phyloP scores from a whole-genome alignment of 1,140 invertebrate species.

The Sipha flava region DNA sequence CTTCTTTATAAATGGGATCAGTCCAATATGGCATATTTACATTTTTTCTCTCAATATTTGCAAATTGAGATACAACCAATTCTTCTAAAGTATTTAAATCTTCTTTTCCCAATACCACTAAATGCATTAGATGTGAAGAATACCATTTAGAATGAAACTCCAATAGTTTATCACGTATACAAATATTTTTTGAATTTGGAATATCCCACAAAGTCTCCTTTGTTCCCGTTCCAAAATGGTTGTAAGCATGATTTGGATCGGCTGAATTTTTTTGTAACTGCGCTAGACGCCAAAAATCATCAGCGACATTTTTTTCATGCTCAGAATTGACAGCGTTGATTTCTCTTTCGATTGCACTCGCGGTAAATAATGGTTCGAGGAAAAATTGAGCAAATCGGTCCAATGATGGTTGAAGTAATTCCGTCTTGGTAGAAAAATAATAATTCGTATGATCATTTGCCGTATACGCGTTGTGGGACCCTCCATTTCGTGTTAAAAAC shows the following conservation, averaged over 20 bases:
- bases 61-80: slow-evolving; percentile 70
- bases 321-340: slow-evolving; percentile 93
- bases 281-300: slow-evolving; percentile 76
- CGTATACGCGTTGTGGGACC: slow-evolving; percentile 81
- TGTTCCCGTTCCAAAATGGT: slow-evolving; percentile 87
- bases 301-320: slow-evolving; percentile 86
- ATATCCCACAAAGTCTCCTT: slow-evolving; percentile 69
- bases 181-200: slow-evolving; percentile 70
- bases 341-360: slow-evolving; percentile 80
- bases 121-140: slow-evolving; percentile 86
- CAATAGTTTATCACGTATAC: slow-evolving; percentile 74
- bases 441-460: slow-evolving; percentile 83
- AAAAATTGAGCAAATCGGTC: slow-evolving; percentile 97
- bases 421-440: slow-evolving; percentile 87
- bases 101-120: slow-evolving; percentile 86
- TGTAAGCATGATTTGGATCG: slow-evolving; percentile 69
- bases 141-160: slow-evolving; percentile 90
- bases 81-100: slow-evolving; percentile 75
- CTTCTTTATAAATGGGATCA: slow-evolving; percentile 68
- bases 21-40: slow-evolving; percentile 63
- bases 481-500: slow-evolving; percentile 82
- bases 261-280: slow-evolving; percentile 78
- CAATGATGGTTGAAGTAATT: slow-evolving; percentile 65
- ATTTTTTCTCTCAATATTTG: slow-evolving; percentile 67
- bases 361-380: slow-evolving; percentile 80